These are phyloP conservation scores for Athalia circularis DNA, from an alignment of 2,888 invertebrate species.

Conservation along the genomic window DNA sequence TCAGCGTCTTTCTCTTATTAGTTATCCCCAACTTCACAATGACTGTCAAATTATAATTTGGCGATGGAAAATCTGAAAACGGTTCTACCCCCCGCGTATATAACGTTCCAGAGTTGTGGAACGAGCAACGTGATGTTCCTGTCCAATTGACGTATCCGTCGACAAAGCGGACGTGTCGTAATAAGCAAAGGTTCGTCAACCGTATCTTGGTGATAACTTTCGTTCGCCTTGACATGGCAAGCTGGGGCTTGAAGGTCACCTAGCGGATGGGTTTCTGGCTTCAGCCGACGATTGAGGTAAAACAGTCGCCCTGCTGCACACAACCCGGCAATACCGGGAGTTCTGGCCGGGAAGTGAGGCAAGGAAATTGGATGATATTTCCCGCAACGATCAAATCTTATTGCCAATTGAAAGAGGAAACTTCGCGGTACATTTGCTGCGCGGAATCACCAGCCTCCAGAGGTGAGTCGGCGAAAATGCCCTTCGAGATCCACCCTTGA, in stretches of 20 bases:
- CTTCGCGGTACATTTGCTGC: conserved; percentile 70
- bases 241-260: conserved; percentile 32
- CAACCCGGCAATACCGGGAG: conserved; percentile 38
- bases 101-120: no score
- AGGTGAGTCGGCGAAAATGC: conserved; percentile 62
- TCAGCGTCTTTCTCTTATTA: conserved; percentile 29
- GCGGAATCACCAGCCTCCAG: conserved; percentile 63
- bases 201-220: conserved; percentile 20
- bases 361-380: conserved; percentile 73
- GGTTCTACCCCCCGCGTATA: no score
- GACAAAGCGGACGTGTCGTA: neutral
- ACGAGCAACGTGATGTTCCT: no score
- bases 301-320: conserved; percentile 29
- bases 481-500: conserved; percentile 55
- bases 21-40: conserved; percentile 19
- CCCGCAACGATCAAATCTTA: conserved; percentile 72
- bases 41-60: conserved; percentile 19
- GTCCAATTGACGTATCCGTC: no score
- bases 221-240: conserved; percentile 35
- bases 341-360: conserved; percentile 53
- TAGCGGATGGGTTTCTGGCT: conserved; percentile 43
- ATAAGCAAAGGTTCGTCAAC: conserved; percentile 8
- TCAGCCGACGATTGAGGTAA: conserved; percentile 27
- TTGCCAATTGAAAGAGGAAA: conserved; percentile 72
- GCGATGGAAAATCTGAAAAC: neutral